A percentile compares a stretch with the other conserved stretches of the same genome.
phyloP scores from a whole-genome alignment of 2,113 vertebrate genomes.

The Ranitomeya variabilis region DNA sequence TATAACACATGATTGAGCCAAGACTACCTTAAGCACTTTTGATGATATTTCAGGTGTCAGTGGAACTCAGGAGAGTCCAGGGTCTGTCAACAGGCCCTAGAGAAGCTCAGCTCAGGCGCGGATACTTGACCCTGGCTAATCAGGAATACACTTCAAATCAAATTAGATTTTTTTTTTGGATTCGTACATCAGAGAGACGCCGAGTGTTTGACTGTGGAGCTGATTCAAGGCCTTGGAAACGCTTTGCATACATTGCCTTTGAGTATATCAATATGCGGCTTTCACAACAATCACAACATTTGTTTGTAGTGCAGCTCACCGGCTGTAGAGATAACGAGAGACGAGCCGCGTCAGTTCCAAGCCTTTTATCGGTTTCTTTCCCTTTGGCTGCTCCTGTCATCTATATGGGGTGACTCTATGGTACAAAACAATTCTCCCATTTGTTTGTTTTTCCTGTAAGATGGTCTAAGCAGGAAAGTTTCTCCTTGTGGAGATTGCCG shows the following conservation, averaged over 20 bases:
- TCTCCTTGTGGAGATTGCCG: too few species aligned
- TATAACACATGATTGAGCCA: conserved; percentile 6
- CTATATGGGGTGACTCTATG: background rate
- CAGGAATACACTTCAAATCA: conserved; percentile 43
- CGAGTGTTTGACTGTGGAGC: conserved; percentile 12
- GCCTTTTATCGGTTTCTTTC: background rate
- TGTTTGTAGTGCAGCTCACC: conserved; percentile 1
- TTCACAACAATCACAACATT: conserved; percentile 4
- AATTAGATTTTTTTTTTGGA: conserved; percentile 18
- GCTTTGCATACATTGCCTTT: conserved; percentile 39
- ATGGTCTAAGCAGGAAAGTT: background rate
- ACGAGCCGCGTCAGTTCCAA: background rate
- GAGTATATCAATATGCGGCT: conserved; percentile 37
- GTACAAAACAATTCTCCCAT: background rate
- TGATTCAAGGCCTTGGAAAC: conserved; percentile 32
- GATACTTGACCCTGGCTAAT: conserved; percentile 35
- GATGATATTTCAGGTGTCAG: conserved; percentile 28
- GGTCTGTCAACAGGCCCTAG: conserved; percentile 25
- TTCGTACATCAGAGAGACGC: conserved; percentile 37
- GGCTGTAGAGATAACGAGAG: background rate
- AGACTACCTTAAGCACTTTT: conserved; percentile 14
- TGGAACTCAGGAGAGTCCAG: conserved; percentile 9
- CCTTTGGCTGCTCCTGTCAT: background rate
- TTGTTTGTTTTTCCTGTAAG: background rate
- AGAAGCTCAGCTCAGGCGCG: conserved; percentile 5